Evolutionary conservation across 2,113 vertebrate genomes (phyloP), one percentile per base, ranked within the genome.

Genomic region (Chloropsis hardwickii): DNA sequence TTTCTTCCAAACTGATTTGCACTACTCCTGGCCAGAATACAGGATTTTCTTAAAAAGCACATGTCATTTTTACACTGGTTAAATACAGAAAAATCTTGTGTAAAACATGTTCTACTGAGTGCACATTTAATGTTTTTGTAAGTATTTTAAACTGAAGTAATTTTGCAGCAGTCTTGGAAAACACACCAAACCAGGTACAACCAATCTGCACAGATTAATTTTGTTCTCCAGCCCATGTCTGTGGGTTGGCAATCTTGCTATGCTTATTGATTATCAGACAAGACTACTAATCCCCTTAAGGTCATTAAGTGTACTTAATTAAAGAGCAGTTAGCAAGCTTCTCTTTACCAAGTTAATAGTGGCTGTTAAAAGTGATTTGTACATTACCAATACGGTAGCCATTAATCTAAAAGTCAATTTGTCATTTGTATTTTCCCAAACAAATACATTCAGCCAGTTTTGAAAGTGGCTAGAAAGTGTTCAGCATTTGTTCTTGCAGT

Each of bases 231-330:
- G 93, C 79, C 92, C 95, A 66, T 87, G 96, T 98, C 97, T 98
- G 96, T 97, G 97, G 97, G 97, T 96, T 94, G 95, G 96, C 97
- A 97, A 96, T 98, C 98, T 98, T 97, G 97, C 98, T 98, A 98
- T 98, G 98, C 98, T 98, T 99, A 99, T 99, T 99, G 99, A 99
- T 99, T 99, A 99, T 98, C 98, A 99, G 98, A 98, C 98, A 98
- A 99, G 98, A 96, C 98, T 98, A 98, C 98, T 99, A 99, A 99
- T 99, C 99, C 98, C 98, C 98, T 99, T 99, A 98, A 99, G 98
- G 99, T 99, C 99, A 99, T 99, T 99, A 99, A 98, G 98, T 98
- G 98, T 98, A 99, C 99, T 99, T 99, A 99, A 99, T 99, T 99
- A 99, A 99, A 99, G 98, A 98, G 98, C 98, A 99, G 98, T 99